Evolutionary conservation across 2,888 invertebrate species (phyloP), one percentile per base, ranked within the genome.

Genomic region (Rhagonycha lutea): DNA sequence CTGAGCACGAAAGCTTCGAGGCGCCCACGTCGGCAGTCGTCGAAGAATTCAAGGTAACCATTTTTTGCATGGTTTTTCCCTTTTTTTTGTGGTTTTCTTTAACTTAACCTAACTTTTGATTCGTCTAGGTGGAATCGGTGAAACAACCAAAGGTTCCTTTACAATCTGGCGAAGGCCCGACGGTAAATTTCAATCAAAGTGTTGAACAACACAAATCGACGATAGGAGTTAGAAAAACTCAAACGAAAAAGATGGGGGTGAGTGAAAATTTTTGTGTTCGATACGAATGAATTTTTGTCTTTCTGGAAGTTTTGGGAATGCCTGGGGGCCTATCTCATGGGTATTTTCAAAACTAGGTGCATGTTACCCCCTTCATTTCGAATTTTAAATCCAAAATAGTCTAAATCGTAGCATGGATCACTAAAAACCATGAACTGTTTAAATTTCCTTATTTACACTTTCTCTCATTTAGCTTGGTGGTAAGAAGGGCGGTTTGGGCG

Each of bases 401-500:
- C 18, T 18, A 2, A 2, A 18, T 18, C 18, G 18, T n/a, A n/a
- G n/a, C n/a, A n/a, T n/a, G n/a, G n/a, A n/a, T n/a, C n/a, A n/a
- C n/a, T n/a, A n/a, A n/a, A n/a, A n/a, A n/a, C n/a, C n/a, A n/a
- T n/a, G n/a, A n/a, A n/a, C 47, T 68, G 26, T 4, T 68, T 14
- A 61, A 67, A 47, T 72, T 12, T 73, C 23, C 26, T 28, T 28
- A 24, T n/a, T 65, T 9, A 24, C 7, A n/a, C 1, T 68, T 68
- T 70, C 78, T 65, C 73, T 72, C 75, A 81, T 83, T n/a, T 81
- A 96, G 96, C 85, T 96, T 83, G 97, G 97, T 12, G 93, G 92
- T 0, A 96, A 96, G 80, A 98, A 96, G 86, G 93, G 95, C 61
- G 95, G 96, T 0, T 89, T 99, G 72, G 99, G 99, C 69, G 99